Evolutionary conservation across 64 coral and sea anemone species (phyloP), one percentile per base, ranked within the genome.

Genomic region (Pachyseris speciosa): DNA sequence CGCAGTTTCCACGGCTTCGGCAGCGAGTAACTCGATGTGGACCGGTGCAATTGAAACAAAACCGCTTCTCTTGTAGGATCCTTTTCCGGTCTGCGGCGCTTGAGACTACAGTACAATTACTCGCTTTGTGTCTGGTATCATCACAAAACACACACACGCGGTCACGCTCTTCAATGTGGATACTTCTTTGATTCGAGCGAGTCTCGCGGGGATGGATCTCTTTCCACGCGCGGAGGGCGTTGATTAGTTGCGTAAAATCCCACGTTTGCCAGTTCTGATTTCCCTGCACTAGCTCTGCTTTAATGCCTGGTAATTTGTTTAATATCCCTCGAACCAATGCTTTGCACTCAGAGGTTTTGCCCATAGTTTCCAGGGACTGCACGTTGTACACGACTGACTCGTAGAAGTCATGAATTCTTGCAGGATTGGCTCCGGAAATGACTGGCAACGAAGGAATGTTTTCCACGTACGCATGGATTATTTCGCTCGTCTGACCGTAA

Each of bases 311-410:
- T 0, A 74, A 39, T 22, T 74, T 74, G 37, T 72, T 22, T 10
- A 72, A 28, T 2, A 72, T 34, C 16, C 2, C 5, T 0, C 25
- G 9, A 33, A 37, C 65, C 16, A 6, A 37, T 10, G 67, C 31
- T 26, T 7, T 11, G 27, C 65, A 72, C 7, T 72, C 64, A 27
- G 26, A 26, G 24, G 15, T 8, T 32, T 37, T 40, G 2, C 68
- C 33, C 0, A 34, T 9, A 13, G 12, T 72, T 76, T 64, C 60
- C 22, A 86, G 43, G 32, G 64, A 52, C 55, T 86, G 84, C 20
- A 94, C 84, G 34, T 88, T 94, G 47, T 52, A 67, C 6, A 40
- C 36, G 15, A 94, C 20, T 25, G 77, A 85, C 58, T 89, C 39
- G 34, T 41, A 76, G 39, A 88, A 88, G 0, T 76, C 34, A 17